Percentiles rank a stretch among this genome's conserved stretches.
These are phyloP conservation scores for Cydia fagiglandana DNA, from an alignment of 1,140 invertebrate species.

Conservation along the genomic window DNA sequence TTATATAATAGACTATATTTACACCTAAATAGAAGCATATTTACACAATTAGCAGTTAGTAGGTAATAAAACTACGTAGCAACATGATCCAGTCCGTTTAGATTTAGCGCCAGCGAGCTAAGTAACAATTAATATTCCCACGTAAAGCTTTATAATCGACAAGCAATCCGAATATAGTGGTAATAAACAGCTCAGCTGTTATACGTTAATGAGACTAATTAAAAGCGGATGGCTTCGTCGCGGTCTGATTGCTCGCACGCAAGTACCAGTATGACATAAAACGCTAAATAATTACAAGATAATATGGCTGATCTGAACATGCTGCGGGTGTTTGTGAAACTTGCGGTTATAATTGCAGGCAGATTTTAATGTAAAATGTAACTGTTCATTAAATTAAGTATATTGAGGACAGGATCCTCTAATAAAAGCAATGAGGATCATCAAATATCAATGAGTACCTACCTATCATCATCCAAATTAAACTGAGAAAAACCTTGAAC, in stretches of 20 bases:
- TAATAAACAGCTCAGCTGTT: slow-evolving; percentile 20
- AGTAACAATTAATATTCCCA: slow-evolving; percentile 15
- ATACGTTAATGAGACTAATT: slow-evolving; percentile 21
- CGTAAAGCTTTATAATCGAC: slow-evolving; percentile 21
- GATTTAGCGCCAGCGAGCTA: neutral
- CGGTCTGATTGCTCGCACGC: slow-evolving; percentile 24
- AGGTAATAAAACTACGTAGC: neutral
- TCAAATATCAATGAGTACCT: neutral
- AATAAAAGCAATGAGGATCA: too few species aligned
- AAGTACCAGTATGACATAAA: slow-evolving; percentile 19
- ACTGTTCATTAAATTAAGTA: neutral
- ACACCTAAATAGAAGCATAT: neutral
- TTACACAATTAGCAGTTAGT: neutral
- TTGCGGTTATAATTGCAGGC: neutral
- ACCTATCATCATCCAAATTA: neutral
- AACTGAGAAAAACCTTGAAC: too few species aligned
- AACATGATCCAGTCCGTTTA: neutral
- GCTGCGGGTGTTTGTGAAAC: neutral
- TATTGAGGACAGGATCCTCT: neutral
- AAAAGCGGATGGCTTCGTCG: slow-evolving; percentile 23
- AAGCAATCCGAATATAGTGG: slow-evolving; percentile 18
- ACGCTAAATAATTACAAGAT: slow-evolving; percentile 3
- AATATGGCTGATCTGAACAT: neutral
- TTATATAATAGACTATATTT: too few species aligned
- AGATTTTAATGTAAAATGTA: neutral